Base-by-base conservation (phyloP, 1,140 invertebrate genomes). In the Aphidius gifuensis region DNA sequence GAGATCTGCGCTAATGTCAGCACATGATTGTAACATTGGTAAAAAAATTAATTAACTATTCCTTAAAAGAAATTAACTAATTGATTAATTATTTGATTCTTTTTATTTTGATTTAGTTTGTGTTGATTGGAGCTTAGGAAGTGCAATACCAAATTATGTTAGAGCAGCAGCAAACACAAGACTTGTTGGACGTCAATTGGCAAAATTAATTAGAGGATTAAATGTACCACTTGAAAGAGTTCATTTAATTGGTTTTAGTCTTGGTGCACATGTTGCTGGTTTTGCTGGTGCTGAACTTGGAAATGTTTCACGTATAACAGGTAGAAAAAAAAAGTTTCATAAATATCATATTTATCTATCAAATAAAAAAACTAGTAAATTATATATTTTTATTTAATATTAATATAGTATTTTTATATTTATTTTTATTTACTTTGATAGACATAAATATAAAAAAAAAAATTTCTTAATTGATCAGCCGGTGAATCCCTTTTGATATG, bases 101-200 rank as follows among this genome's bases (percentile, higher is more conserved):
- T 56, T 56, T 44, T 11, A 16, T 32, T 62, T 60, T 55, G 5
- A 56, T 9, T 75, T n/a, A 94, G 92, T 98, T 39, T 93, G 93
- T 71, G 93, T 98, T 5, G 93, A 97, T 74, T 98, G 96, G 95
- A 92, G 93, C 66, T 89, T 89, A 38, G 96, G 96, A 1, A 93
- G 94, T 4, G 86, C 88, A 0, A 87, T 96, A 68, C 95, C 95
- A 0, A 96, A 96, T 74, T 98, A 98, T 74, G 90, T 96, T 0
- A 84, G 94, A 67, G 95, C 95, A 0, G 92, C 93, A 0, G 93
- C 94, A 40, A 98, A 98, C 72, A 95, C 94, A 0, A 82, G 94
- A 51, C 81, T 98, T 7, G 94, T 97, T 1, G 96, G 94, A 0
- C 90, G 94, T 67, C 92, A 96, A 78, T 79, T 96, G 40, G 91